Base-by-base conservation (phyloP, 2,888 invertebrate genomes). In the Agrenia bidenticulata region DNA sequence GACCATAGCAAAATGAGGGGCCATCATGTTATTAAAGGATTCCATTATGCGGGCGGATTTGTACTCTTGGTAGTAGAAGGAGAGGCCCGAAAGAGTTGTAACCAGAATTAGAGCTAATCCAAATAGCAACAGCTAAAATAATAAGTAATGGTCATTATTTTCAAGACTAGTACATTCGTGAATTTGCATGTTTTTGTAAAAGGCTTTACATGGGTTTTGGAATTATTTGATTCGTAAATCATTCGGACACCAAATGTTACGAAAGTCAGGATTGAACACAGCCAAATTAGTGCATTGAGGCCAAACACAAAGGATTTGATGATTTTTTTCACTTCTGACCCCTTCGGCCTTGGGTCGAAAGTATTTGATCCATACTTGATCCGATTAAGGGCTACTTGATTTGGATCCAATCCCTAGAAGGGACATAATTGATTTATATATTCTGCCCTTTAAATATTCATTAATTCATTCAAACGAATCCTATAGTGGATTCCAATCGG, bases 261-360 rank as follows among this genome's bases (percentile, higher is more conserved):
- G 17, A 70, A 23, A 41, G 64, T 64, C 42, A 70, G 39, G 1
- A 70, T 2, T 0, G 62, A 50, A 27, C 70, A 70, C 21, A 70
- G 49, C 70, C 70, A 70, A 41, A 70, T 67, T 0, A 70, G 57
- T 0, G 56, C 53, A 42, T 70, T 70, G 41, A 70, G 59, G 5
- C 70, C 70, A n/a, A 64, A 32, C 27, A 64, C 19, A 1, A 67
- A 32, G 17, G 51, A 42, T 39, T 64, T 67, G 13, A 67, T 15
- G 19, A 66, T 27, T n/a, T 37, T 58, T 61, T 41, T 55, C 2
- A 59, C 26, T 53, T 61, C 61, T 5, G 57, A 51, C 21, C 50
- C 37, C n/a, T 53, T 50, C 13, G 51, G 37, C 0, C 26, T 37
- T 2, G 53, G 32, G 15, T 27, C 17, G 9, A 65, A 37, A 4